These are phyloP conservation scores for Poicephalus meyeri DNA, from an alignment of 2,113 vertebrate genomes.

Conservation along the genomic window DNA sequence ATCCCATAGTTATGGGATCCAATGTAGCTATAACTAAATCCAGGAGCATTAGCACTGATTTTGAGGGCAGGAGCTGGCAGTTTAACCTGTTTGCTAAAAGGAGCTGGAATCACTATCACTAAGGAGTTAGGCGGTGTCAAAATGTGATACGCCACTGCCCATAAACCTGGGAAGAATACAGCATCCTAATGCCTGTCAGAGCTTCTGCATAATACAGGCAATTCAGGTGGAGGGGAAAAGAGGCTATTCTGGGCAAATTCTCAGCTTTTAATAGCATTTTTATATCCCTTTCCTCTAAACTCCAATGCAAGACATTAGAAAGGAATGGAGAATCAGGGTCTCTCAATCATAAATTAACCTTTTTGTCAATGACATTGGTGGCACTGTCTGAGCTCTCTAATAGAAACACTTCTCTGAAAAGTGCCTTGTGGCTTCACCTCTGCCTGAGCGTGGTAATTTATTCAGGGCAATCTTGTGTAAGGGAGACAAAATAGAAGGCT, in stretches of 20 bases:
- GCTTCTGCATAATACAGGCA: neutral
- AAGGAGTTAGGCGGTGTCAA: neutral
- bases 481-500: constrained; percentile 31
- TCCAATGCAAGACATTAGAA: neutral
- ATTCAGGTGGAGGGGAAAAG: neutral
- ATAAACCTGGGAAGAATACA: neutral
- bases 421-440: constrained; percentile 35
- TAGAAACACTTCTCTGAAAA: constrained; percentile 43
- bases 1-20: neutral
- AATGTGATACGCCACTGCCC: neutral
- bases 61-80: neutral
- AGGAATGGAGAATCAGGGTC: neutral
- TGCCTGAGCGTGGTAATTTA: constrained; percentile 33
- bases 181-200: neutral
- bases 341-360: constrained; percentile 55
- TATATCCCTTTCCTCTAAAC: constrained; percentile 13
- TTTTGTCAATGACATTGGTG: constrained; percentile 33
- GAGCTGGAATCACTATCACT: neutral
- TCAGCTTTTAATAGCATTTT: constrained; percentile 18
- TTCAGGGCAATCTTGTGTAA: neutral
- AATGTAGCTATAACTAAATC: neutral
- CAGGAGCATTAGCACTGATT: neutral
- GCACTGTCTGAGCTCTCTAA: constrained; percentile 41
- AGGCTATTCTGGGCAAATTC: neutral
- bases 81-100: neutral